Base-by-base conservation (phyloP, 1,140 invertebrate species). In the Hylaeus anthracinus region DNA sequence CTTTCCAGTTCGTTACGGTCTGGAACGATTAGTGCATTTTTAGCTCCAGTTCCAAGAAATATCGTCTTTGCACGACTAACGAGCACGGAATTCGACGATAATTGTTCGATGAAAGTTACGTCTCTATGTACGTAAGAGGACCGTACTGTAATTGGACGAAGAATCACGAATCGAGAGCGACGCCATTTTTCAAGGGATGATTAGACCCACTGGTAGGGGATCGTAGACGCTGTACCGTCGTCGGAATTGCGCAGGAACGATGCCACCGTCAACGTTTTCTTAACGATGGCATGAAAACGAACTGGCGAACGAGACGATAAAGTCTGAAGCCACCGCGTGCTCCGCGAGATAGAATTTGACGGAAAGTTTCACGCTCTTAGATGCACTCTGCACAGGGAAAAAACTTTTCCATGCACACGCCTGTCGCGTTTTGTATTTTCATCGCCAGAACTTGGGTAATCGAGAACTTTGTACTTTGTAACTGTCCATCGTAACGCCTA, bases 381-480 rank as follows among this genome's bases (percentile, higher is more conserved):
- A 14, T 5, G 48, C 60, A 53, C 55, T 53, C 53, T 14, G 48
- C 51, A 10, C 51, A 26, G 26, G 70, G 5, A 15, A n/a, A 71
- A 58, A 83, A 79, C 41, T 69, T 78, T 69, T 41, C 41, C 70
- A n/a, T 73, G 69, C 76, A 51, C 61, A 78, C 43, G 43, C 14
- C 51, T 10, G 15, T 12, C 65, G 66, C 51, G 67, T 72, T 83
- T 83, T 64, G 70, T 84, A 81, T 87, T 81, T 86, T 87, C 84
- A 86, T 87, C 86, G 81, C 64, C 51, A 83, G 26, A 87, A 87
- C 81, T 87, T 87, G 39, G 81, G 71, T 87, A 87, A 87, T 87
- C 81, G 84, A 81, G 86, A 87, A 87, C 81, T 87, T 87, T n/a
- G 51, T 77, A 87, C 86, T 86, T 81, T 72, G 74, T 84, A 84